Percentiles rank a stretch among this genome's conserved stretches.
Conservation (phyloP, 2,888 invertebrate species). For the Odontocerum albicorne region DNA sequence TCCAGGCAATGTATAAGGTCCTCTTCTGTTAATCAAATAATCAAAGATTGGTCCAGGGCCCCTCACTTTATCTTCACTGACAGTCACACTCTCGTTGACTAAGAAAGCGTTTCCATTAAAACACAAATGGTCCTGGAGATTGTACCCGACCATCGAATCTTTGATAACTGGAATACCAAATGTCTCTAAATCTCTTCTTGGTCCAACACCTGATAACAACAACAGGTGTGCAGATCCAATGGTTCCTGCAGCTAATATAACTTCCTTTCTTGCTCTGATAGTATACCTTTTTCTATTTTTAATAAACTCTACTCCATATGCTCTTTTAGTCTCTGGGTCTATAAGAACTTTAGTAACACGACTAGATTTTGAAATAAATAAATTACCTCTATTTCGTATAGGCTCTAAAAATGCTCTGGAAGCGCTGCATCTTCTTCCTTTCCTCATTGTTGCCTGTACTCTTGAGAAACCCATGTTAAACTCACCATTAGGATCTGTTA, state of each 20-base stretch:
- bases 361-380: slow-evolving; percentile 70
- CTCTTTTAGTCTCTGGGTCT: slow-evolving; percentile 60
- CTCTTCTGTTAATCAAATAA: slow-evolving; percentile 63
- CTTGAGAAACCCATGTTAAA: slow-evolving; percentile 66
- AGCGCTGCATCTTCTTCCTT: slow-evolving; percentile 76
- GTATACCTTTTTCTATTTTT: slow-evolving; percentile 59
- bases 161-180: slow-evolving; percentile 63
- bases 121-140: slow-evolving; percentile 80
- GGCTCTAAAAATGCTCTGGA: slow-evolving; percentile 78
- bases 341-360: slow-evolving; percentile 70
- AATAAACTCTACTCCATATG: slow-evolving; percentile 69
- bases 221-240: slow-evolving; percentile 85
- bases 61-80: slow-evolving; percentile 61
- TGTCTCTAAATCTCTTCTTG: slow-evolving; percentile 60
- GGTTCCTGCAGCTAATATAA: slow-evolving; percentile 78
- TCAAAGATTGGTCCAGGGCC: slow-evolving; percentile 62
- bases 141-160: slow-evolving; percentile 76
- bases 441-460: slow-evolving; percentile 69
- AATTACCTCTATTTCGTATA: slow-evolving; percentile 62
- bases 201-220: slow-evolving; percentile 84
- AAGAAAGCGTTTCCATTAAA: slow-evolving; percentile 72
- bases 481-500: slow-evolving; percentile 72
- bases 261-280: slow-evolving; percentile 68
- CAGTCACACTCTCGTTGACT: slow-evolving; percentile 67
- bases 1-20: slow-evolving; percentile 76